These are phyloP conservation scores for Apamea monoglypha DNA, from an alignment of 2,888 invertebrate species.

Conservation along the genomic window DNA sequence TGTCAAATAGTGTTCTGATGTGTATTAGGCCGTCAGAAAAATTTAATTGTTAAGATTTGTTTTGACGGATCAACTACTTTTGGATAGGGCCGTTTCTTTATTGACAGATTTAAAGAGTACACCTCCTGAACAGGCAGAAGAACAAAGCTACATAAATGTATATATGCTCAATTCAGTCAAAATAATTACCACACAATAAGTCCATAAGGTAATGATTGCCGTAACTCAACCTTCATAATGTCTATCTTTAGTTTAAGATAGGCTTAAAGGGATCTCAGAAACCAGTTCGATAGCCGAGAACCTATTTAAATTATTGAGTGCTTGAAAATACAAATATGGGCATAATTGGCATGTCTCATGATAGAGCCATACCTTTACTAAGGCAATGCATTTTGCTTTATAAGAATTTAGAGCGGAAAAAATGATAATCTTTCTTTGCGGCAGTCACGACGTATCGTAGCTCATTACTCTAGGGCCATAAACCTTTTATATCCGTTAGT, in stretches of 20 bases:
- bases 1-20: too few relatives aligned
- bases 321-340: conserved; percentile 51
- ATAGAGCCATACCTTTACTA: conserved; percentile 26
- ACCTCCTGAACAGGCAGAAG: background rate
- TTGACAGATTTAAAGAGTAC: background rate
- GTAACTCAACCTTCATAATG: conserved; percentile 15
- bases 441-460: conserved; percentile 37
- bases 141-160: background rate
- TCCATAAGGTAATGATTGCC: background rate
- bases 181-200: background rate
- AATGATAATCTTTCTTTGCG: conserved; percentile 42
- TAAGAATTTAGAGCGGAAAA: conserved; percentile 34
- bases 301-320: conserved; percentile 37
- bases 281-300: conserved; percentile 36
- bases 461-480: conserved; percentile 79
- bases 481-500: conserved; percentile 76
- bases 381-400: conserved; percentile 29
- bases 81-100: background rate
- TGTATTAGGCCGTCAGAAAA: too few relatives aligned
- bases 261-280: conserved; percentile 31
- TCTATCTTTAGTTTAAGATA: conserved; percentile 30
- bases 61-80: background rate
- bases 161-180: background rate
- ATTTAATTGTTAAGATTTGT: too few relatives aligned
- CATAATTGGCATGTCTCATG: conserved; percentile 44